Evolutionary conservation across 2,797 vertebrate genomes (phyloP).

Genomic region (Argyrosomus regius): DNA sequence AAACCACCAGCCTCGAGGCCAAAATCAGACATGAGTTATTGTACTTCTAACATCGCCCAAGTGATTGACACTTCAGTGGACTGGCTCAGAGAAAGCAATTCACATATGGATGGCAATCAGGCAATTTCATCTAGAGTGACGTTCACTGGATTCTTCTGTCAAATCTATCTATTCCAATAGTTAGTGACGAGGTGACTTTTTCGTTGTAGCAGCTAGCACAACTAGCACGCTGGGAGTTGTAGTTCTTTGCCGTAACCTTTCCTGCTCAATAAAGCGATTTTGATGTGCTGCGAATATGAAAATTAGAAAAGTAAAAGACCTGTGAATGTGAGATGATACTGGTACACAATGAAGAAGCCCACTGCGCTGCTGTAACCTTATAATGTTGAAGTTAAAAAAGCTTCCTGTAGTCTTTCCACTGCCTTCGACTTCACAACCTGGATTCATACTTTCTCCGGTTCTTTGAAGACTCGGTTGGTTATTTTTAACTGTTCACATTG

Average conservation of each 20-base stretch:
- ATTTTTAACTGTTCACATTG: constrained; percentile 43
- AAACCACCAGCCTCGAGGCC: background rate
- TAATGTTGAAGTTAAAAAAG: background rate
- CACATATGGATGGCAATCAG: rapidly evolving
- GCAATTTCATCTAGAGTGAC: no score
- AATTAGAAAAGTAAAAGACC: background rate
- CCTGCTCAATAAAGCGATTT: background rate
- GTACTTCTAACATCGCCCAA: background rate
- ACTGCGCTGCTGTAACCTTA: background rate
- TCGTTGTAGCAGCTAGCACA: no score
- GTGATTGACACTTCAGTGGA: background rate
- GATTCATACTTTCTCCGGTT: background rate
- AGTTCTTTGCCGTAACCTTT: background rate
- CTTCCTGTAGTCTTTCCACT: constrained; percentile 13
- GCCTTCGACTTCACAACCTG: constrained; percentile 18
- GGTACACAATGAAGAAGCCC: background rate
- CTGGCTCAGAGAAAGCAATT: background rate
- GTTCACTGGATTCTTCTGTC: background rate
- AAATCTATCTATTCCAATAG: background rate
- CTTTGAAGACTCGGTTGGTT: constrained; percentile 23
- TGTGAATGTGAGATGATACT: background rate
- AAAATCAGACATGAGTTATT: constrained; percentile 7
- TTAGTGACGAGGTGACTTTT: background rate
- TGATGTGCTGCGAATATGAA: background rate
- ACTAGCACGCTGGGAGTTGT: background rate